Evolutionary conservation across 2,113 vertebrate species (phyloP).

Genomic region (Heterocephalus glaber): DNA sequence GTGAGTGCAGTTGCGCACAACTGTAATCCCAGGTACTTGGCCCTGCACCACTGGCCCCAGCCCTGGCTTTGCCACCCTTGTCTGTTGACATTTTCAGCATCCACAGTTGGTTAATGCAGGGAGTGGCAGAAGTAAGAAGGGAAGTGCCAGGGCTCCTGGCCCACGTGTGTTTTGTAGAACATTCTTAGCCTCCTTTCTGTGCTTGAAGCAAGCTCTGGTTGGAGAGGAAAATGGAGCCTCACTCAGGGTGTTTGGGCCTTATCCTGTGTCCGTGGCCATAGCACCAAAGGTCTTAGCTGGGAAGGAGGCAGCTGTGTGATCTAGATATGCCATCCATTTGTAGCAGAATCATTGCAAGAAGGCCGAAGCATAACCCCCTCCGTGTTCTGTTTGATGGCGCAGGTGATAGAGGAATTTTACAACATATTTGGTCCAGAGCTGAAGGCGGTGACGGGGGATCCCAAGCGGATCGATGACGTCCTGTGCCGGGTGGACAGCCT

Average conservation of each 20-base stretch:
- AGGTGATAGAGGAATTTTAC: slow-evolving; percentile 93
- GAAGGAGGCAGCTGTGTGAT: neutral
- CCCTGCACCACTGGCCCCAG: neutral
- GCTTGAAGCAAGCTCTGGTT: neutral
- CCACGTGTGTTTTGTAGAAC: neutral
- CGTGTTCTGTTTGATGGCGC: neutral
- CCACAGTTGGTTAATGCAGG: neutral
- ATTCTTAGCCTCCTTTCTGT: neutral
- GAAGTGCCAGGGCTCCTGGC: neutral
- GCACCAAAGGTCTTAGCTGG: neutral
- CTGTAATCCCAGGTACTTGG: neutral
- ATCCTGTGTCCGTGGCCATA: neutral
- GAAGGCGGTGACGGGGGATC: slow-evolving; percentile 90
- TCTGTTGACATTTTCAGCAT: neutral
- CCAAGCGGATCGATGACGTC: slow-evolving; percentile 88
- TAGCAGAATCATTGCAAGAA: fast-evolving
- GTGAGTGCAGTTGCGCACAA: neutral
- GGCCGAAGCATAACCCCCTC: neutral
- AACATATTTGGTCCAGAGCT: slow-evolving; percentile 93
- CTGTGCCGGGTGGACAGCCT: slow-evolving; percentile 88
- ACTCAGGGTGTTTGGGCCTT: neutral
- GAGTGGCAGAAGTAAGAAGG: neutral
- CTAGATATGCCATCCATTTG: fast-evolving
- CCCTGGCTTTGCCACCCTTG: neutral
- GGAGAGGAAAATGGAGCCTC: neutral